Conservation (phyloP, 2,797 vertebrate genomes). For the Mus minutoides region DNA sequence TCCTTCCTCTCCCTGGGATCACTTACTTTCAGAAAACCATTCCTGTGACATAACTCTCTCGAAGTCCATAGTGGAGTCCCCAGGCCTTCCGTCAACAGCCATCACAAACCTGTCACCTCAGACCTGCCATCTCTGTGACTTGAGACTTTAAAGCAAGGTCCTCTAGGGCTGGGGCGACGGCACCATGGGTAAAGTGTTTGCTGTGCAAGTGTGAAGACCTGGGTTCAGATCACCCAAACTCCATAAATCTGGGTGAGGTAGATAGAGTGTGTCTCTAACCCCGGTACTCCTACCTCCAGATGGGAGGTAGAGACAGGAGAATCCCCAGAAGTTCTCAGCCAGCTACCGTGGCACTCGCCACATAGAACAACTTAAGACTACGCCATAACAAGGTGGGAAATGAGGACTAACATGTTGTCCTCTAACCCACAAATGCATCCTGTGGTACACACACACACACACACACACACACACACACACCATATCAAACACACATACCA, state of each 20-base stretch:
- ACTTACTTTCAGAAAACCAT: not conserved
- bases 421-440: not conserved
- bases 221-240: not conserved
- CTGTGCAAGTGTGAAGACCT: not conserved
- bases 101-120: not conserved
- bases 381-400: not conserved
- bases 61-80: not conserved
- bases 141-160: not conserved
- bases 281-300: not conserved
- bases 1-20: not conserved
- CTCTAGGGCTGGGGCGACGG: not conserved
- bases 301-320: not conserved
- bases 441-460: not conserved
- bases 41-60: not conserved
- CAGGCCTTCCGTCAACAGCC: not conserved
- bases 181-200: not conserved
- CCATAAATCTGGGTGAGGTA: not conserved
- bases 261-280: not conserved
- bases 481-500: not conserved
- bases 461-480: not conserved
- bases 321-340: not conserved
- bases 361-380: not conserved
- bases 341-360: not conserved
- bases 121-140: not conserved
- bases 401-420: not conserved